Conservation (phyloP, 2,888 invertebrate genomes). For the Priocnemis perturbator region DNA sequence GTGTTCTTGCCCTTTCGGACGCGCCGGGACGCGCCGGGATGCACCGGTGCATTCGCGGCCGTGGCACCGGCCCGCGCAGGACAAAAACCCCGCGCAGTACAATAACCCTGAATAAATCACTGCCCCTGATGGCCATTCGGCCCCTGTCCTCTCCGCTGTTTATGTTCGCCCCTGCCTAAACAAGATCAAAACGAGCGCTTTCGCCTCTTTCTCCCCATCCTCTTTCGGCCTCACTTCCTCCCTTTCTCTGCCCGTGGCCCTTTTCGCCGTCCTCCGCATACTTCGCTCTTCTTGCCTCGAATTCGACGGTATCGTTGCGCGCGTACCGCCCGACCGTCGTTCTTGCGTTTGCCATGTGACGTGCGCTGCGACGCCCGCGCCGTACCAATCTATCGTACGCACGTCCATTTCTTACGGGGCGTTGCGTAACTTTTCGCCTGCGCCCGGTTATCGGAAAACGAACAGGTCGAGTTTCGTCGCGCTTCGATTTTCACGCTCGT, state of each 20-base stretch:
- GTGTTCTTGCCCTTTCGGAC: constrained; percentile 54
- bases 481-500: too few species aligned
- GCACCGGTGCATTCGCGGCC: background rate
- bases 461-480: too few species aligned
- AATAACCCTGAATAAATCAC: constrained; percentile 70
- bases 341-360: too few species aligned
- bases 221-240: background rate
- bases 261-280: background rate
- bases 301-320: too few species aligned
- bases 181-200: constrained; percentile 53
- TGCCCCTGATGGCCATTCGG: constrained; percentile 53
- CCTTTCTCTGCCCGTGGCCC: constrained; percentile 2
- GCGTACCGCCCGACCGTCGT: too few species aligned
- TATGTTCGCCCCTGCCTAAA: constrained; percentile 43
- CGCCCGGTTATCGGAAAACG: too few species aligned
- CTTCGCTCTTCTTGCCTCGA: too few species aligned
- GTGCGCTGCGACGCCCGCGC: too few species aligned
- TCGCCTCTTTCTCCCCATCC: constrained; percentile 3
- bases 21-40: constrained; percentile 13
- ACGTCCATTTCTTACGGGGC: too few species aligned
- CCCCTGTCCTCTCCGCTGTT: constrained; percentile 28
- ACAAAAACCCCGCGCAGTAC: constrained; percentile 65
- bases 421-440: too few species aligned
- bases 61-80: constrained; percentile 36
- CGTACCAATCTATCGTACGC: too few species aligned